Evolutionary conservation across 2,113 vertebrate genomes (phyloP), one percentile per base, ranked within the genome.

Genomic region (Solea solea): DNA sequence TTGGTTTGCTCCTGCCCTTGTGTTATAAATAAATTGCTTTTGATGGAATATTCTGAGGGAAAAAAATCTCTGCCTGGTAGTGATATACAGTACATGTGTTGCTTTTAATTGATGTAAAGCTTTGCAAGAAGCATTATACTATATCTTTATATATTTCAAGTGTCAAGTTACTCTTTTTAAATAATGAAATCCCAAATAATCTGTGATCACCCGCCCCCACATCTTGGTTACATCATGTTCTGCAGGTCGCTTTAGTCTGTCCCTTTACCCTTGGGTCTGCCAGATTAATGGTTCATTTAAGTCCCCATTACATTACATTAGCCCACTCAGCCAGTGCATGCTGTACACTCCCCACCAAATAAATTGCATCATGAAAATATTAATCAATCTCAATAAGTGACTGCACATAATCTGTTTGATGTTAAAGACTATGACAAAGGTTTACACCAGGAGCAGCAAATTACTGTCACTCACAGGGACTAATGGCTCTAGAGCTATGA

Each of bases 241-340:
- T 9, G 49, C 53, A 13, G 51, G 60, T 73, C 62, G 54, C 57
- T 65, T 65, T 65, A 55, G 54, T 60, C 66, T 66, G 76, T 91
- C 82, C 86, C 72, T 93, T 89, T 89, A 82, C 80, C 91, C 88
- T 92, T 91, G 89, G 76, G 77, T 76, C 63, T 77, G 58, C 71
- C 67, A 89, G 84, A 92, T 88, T 82, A 90, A 91, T 90, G 81
- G 82, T 76, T 90, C 82, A 89, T 91, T 92, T 91, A 90, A 78
- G 82, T 86, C 83, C 59, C 83, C 70, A 77, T 91, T 90, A 72
- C 74, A 90, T 86, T 83, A 88, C 78, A 74, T 88, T 91, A 87
- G 71, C 57, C 74, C 70, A 62, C 34, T 55, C 80, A 85, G 78
- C 45, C 64, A 60, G 67, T 11, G 49, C 61, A 74, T 48, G 83